A percentile compares a stretch with the other conserved stretches of the same genome.
phyloP scores from a whole-genome alignment of 2,888 invertebrate species.

The Malthinus seriepunctatus region DNA sequence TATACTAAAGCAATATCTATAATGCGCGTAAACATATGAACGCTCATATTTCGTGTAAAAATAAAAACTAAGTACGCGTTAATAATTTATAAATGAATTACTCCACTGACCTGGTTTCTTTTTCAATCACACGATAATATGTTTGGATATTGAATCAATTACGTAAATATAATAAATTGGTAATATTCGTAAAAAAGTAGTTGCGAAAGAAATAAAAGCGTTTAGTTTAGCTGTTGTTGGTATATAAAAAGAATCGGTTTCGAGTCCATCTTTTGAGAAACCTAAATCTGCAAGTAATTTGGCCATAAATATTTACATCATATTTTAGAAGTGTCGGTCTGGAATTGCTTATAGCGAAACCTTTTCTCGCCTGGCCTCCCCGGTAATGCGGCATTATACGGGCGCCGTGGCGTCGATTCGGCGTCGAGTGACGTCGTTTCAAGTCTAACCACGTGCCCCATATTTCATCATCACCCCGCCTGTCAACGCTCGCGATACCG shows the following conservation, averaged over 20 bases:
- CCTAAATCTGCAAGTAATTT: slow-evolving; percentile 24
- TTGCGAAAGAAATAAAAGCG: slow-evolving; percentile 13
- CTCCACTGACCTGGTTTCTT: slow-evolving; percentile 34
- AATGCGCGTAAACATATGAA: background rate
- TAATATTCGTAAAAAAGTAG: no score
- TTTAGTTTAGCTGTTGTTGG: background rate
- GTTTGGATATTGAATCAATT: no score
- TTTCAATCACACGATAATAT: background rate
- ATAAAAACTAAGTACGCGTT: background rate
- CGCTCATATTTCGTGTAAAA: no score
- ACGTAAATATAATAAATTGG: no score
- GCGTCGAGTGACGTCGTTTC: slow-evolving; percentile 69
- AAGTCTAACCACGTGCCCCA: slow-evolving; percentile 75
- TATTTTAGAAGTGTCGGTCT: slow-evolving; percentile 41
- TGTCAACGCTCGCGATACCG: slow-evolving; percentile 43
- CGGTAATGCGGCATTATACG: slow-evolving; percentile 51
- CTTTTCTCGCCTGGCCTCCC: slow-evolving; percentile 46
- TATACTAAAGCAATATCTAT: background rate
- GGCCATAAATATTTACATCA: slow-evolving; percentile 44
- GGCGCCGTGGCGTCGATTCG: slow-evolving; percentile 56
- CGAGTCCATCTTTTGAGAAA: slow-evolving; percentile 14
- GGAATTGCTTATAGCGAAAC: slow-evolving; percentile 41
- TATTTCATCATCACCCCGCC: slow-evolving; percentile 69
- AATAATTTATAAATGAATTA: slow-evolving; percentile 17
- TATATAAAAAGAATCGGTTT: background rate